Evolutionary conservation across 2,797 vertebrate genomes (phyloP).

Genomic region (Otolemur crassicaudatus): DNA sequence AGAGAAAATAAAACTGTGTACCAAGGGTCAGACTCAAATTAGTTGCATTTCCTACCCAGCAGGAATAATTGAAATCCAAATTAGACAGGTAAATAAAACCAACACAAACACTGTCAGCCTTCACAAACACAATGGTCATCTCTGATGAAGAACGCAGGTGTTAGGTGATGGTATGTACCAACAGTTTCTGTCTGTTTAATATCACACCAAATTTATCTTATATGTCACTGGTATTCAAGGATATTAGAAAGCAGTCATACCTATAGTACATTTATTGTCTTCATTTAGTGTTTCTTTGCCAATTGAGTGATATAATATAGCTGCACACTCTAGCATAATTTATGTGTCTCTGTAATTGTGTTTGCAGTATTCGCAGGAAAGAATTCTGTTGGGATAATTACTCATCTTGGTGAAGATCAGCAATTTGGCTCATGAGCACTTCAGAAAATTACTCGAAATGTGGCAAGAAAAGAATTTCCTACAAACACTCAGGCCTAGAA

Average conservation of each 20-base stretch:
- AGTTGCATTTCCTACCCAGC: not conserved
- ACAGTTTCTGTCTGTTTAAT: constrained; percentile 34
- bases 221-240: constrained; percentile 14
- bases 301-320: constrained; percentile 32
- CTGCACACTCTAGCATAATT: constrained; percentile 72
- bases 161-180: not conserved
- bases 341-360: constrained; percentile 79
- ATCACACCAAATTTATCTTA: constrained; percentile 51
- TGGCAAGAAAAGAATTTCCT: constrained; percentile 78
- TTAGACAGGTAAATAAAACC: constrained; percentile 51
- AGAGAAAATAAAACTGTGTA: constrained; percentile 31
- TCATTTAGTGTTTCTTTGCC: constrained; percentile 63
- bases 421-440: constrained; percentile 81
- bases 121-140: not conserved
- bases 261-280: constrained; percentile 55
- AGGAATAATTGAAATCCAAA: constrained; percentile 38
- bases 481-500: constrained; percentile 60
- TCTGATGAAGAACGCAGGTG: not conserved
- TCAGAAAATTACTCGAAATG: constrained; percentile 84
- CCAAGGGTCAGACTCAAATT: constrained; percentile 50
- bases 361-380: constrained; percentile 82
- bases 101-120: constrained; percentile 11
- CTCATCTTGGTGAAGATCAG: constrained; percentile 83
- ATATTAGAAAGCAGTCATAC: constrained; percentile 60
- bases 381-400: constrained; percentile 84